phyloP scores from a whole-genome alignment of 2,888 invertebrate species.

The Orthosia gothica region DNA sequence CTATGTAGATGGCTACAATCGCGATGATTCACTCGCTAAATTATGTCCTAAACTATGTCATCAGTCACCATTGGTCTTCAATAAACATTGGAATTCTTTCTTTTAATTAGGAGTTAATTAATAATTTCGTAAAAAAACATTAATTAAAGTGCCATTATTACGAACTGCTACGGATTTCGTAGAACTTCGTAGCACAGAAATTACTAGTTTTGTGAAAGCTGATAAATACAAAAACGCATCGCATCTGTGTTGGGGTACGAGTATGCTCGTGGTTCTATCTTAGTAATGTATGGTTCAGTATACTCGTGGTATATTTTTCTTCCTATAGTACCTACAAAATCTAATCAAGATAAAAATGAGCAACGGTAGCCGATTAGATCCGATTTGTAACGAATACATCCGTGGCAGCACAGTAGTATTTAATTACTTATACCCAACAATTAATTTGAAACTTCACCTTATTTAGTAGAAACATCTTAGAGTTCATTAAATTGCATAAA shows the following conservation, averaged over 20 bases:
- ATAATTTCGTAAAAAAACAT: slow-evolving; percentile 8
- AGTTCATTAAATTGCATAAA: neutral
- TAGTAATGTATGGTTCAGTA: neutral
- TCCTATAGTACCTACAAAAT: neutral
- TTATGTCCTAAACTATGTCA: neutral
- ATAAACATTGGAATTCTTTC: slow-evolving; percentile 3
- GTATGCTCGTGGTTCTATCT: neutral
- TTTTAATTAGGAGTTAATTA: slow-evolving; percentile 9
- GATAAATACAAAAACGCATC: slow-evolving; percentile 4
- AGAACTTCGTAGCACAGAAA: slow-evolving; percentile 57
- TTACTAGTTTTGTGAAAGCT: slow-evolving; percentile 41
- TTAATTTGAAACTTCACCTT: neutral
- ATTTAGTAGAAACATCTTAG: neutral
- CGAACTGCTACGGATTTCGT: slow-evolving; percentile 58
- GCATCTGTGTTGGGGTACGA: neutral
- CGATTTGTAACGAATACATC: slow-evolving; percentile 10
- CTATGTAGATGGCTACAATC: neutral
- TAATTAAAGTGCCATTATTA: slow-evolving; percentile 29
- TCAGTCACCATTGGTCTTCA: neutral
- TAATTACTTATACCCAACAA: neutral
- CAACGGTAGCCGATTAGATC: slow-evolving; percentile 16
- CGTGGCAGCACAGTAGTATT: slow-evolving; percentile 1
- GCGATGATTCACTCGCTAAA: neutral
- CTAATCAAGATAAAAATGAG: slow-evolving; percentile 8
- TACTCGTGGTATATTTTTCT: neutral